phyloP scores from a whole-genome alignment of 92 coral and sea anemone species.

The Phenganax marumi region DNA sequence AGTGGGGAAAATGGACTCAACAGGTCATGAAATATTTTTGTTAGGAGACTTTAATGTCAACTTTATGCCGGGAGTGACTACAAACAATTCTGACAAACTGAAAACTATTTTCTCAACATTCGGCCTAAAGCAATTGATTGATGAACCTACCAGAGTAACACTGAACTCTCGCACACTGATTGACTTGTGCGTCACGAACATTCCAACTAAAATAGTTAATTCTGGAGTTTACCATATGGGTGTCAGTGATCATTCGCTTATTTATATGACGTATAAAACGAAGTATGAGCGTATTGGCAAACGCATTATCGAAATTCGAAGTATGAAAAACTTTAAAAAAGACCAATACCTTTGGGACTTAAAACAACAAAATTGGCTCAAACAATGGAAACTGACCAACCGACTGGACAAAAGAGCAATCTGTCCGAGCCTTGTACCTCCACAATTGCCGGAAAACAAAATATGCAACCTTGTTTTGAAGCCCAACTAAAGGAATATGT shows the following conservation, averaged over 20 bases:
- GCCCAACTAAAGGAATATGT: too few relatives aligned
- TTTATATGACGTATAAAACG: conserved; percentile 2
- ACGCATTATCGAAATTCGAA: not conserved
- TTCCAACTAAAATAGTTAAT: conserved; percentile 4
- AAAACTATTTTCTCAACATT: not conserved
- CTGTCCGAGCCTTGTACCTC: too few relatives aligned
- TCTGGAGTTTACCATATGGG: not conserved
- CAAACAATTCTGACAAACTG: not conserved
- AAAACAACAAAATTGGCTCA: conserved; percentile 20
- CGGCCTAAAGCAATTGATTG: not conserved
- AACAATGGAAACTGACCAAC: too few relatives aligned
- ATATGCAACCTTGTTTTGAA: too few relatives aligned
- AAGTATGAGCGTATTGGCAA: not conserved
- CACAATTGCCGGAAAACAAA: too few relatives aligned
- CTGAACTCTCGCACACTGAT: not conserved
- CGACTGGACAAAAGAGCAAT: too few relatives aligned
- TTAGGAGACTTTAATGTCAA: not conserved
- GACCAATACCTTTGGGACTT: not conserved
- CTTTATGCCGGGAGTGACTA: not conserved
- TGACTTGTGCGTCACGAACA: not conserved
- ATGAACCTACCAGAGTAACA: conserved; percentile 1
- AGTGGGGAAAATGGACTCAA: not conserved
- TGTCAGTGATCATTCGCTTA: not conserved
- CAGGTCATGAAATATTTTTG: conserved; percentile 12
- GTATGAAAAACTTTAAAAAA: not conserved